Percentiles rank a stretch among this genome's conserved stretches.
Conservation (phyloP, 1,140 invertebrate genomes). For the Globodera ellingtonae region DNA sequence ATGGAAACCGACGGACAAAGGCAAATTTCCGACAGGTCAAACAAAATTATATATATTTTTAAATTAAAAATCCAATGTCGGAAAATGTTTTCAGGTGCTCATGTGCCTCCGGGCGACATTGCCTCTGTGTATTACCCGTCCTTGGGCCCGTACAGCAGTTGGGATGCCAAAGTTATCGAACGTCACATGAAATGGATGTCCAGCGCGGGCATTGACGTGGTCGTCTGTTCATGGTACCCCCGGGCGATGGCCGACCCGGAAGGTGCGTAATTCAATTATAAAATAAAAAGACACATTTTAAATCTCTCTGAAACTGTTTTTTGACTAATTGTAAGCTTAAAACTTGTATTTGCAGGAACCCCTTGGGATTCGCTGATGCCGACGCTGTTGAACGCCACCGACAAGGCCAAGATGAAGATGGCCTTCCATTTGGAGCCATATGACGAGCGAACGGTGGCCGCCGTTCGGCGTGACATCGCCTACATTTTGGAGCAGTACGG, state of each 20-base stretch:
- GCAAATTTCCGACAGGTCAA: constrained; percentile 59
- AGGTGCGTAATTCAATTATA: constrained; percentile 34
- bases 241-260: constrained; percentile 41
- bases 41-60: background rate
- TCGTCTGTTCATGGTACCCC: constrained; percentile 54
- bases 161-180: constrained; percentile 65
- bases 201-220: constrained; percentile 49
- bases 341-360: constrained; percentile 28
- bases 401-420: constrained; percentile 67
- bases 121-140: constrained; percentile 68
- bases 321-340: too few species aligned
- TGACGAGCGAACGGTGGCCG: constrained; percentile 63
- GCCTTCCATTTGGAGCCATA: constrained; percentile 69
- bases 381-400: constrained; percentile 58
- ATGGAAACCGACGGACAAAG: constrained; percentile 65
- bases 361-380: constrained; percentile 57
- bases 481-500: constrained; percentile 68
- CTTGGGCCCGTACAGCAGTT: constrained; percentile 68
- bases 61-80: background rate
- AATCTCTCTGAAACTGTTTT: background rate
- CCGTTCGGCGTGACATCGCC: constrained; percentile 62
- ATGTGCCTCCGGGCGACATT: constrained; percentile 68
- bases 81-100: constrained; percentile 30
- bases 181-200: constrained; percentile 66
- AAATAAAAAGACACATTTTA: constrained; percentile 8